These are phyloP conservation scores for Campoplex capitator DNA, from an alignment of 2,888 invertebrate genomes.

Conservation along the genomic window DNA sequence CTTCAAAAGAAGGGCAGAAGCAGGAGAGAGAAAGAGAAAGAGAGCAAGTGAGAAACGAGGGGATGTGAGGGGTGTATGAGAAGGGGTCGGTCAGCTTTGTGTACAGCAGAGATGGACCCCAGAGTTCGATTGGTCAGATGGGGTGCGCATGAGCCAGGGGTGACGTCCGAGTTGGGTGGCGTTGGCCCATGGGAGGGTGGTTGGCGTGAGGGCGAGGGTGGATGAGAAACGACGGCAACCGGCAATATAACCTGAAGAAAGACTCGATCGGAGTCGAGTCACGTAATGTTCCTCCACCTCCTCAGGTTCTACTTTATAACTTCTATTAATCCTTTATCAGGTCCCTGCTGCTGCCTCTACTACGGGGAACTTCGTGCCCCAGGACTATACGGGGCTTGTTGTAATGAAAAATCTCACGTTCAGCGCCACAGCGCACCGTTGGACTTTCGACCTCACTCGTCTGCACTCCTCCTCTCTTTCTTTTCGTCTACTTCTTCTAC, in stretches of 20 bases:
- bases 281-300: conserved; percentile 84
- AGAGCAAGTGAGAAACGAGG: conserved; percentile 49
- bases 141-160: conserved; percentile 82
- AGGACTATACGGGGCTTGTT: conserved; percentile 69
- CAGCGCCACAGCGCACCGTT: conserved; percentile 66
- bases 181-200: conserved; percentile 70
- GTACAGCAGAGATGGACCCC: conserved; percentile 82
- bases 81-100: conserved; percentile 81
- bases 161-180: conserved; percentile 73
- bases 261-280: conserved; percentile 84
- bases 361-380: conserved; percentile 64
- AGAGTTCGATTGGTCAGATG: conserved; percentile 84
- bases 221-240: conserved; percentile 84
- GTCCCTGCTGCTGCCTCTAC: conserved; percentile 64
- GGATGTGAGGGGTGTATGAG: conserved; percentile 62
- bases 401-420: conserved; percentile 75
- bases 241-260: conserved; percentile 84
- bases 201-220: conserved; percentile 72
- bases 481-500: conserved; percentile 39
- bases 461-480: conserved; percentile 12
- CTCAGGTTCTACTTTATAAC: conserved; percentile 85
- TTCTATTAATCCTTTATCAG: conserved; percentile 84
- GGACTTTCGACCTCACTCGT: conserved; percentile 68
- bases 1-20: conserved; percentile 60
- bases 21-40: conserved; percentile 20